These are phyloP conservation scores for Catocala fraxini DNA, from an alignment of 2,888 invertebrate genomes.

Conservation along the genomic window DNA sequence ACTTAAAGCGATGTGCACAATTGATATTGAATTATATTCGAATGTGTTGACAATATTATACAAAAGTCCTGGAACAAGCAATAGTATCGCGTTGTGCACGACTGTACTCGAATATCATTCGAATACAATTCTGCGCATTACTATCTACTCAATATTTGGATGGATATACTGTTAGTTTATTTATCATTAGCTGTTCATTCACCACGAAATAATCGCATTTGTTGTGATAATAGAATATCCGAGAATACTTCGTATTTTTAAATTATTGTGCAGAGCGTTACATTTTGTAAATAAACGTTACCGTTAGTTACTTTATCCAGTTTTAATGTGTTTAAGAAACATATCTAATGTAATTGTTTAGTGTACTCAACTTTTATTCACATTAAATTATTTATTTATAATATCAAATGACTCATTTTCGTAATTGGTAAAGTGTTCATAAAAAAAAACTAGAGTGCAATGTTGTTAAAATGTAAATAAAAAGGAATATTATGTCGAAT, in stretches of 20 bases:
- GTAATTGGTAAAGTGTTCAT: slow-evolving; percentile 39
- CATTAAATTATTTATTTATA: slow-evolving; percentile 53
- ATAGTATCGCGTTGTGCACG: too few relatives aligned
- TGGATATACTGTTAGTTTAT: slow-evolving; percentile 43
- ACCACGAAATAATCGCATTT: slow-evolving; percentile 58
- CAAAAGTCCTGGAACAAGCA: too few relatives aligned
- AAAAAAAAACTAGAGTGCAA: slow-evolving; percentile 42
- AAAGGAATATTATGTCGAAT: slow-evolving; percentile 61
- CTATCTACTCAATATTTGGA: slow-evolving; percentile 34
- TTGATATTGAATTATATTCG: too few relatives aligned
- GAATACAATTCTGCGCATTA: too few relatives aligned
- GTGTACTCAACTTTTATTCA: slow-evolving; percentile 40
- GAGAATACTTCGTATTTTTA: slow-evolving; percentile 32
- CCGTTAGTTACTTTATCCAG: slow-evolving; percentile 44
- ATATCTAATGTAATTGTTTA: slow-evolving; percentile 30
- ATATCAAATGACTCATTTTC: slow-evolving; percentile 36
- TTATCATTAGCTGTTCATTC: slow-evolving; percentile 45
- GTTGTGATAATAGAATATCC: slow-evolving; percentile 71
- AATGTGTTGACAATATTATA: too few relatives aligned
- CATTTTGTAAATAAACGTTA: slow-evolving; percentile 72
- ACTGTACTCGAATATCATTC: too few relatives aligned
- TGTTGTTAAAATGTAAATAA: slow-evolving; percentile 64
- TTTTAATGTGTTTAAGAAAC: slow-evolving; percentile 39
- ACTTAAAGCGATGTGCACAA: too few relatives aligned
- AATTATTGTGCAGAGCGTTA: slow-evolving; percentile 50